Conservation (phyloP, 2,888 invertebrate species). For the Epirrhoe tristata region DNA sequence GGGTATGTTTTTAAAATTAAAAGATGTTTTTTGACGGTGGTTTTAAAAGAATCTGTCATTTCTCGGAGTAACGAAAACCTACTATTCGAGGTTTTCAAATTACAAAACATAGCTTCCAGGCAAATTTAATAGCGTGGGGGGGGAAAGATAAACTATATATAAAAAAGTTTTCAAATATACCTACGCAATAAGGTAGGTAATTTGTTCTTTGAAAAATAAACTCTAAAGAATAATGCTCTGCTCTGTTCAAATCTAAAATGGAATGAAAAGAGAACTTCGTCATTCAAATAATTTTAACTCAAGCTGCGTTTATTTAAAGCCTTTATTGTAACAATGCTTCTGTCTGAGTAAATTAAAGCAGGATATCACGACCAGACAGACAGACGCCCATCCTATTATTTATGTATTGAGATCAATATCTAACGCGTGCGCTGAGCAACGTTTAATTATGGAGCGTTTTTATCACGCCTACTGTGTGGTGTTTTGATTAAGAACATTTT, state of each 20-base stretch:
- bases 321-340: conserved; percentile 4
- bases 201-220: no score
- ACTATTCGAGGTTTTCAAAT: no score
- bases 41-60: no score
- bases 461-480: conserved; percentile 49
- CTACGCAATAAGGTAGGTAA: no score
- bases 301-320: conserved; percentile 5
- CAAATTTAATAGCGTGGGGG: no score
- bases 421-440: conserved; percentile 44
- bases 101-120: no score
- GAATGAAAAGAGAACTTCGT: not conserved
- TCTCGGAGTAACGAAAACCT: no score
- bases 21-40: not conserved
- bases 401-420: conserved; percentile 52
- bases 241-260: not conserved
- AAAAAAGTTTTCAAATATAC: no score
- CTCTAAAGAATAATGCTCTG: no score
- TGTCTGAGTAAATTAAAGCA: conserved; percentile 21
- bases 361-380: conserved; percentile 46
- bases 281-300: not conserved
- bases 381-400: conserved; percentile 55
- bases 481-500: conserved; percentile 5
- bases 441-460: conserved; percentile 57
- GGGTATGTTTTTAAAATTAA: not conserved
- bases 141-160: no score